phyloP scores from a whole-genome alignment of 2,888 invertebrate species.

The Buathra laborator region DNA sequence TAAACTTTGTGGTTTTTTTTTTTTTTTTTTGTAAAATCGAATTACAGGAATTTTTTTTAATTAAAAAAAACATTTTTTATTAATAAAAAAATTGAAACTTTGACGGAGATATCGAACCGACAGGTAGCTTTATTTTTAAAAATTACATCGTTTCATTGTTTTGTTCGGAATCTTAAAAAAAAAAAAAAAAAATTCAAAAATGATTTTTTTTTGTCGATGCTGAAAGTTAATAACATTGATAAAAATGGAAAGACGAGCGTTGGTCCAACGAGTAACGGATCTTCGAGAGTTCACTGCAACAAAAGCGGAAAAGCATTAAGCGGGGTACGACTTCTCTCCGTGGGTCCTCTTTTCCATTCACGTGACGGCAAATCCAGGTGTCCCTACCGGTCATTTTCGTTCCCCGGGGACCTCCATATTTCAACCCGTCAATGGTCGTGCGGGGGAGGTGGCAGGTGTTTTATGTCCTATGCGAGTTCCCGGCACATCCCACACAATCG shows the following conservation, averaged over 20 bases:
- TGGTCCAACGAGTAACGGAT: background rate
- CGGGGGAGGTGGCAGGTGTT: slow-evolving; percentile 69
- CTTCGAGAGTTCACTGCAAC: background rate
- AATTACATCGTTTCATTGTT: no score
- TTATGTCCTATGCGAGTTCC: slow-evolving; percentile 24
- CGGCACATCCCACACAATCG: background rate
- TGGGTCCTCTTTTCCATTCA: slow-evolving; percentile 12
- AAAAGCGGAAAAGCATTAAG: background rate
- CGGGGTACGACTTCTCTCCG: background rate
- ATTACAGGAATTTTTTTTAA: no score
- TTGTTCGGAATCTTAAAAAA: no score
- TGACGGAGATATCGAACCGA: no score
- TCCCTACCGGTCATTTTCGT: slow-evolving; percentile 43
- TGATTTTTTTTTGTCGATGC: no score
- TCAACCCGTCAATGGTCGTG: slow-evolving; percentile 65
- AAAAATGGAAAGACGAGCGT: background rate
- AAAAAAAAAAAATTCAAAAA: no score
- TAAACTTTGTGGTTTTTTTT: no score
- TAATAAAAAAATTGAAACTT: no score
- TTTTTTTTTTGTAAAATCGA: no score
- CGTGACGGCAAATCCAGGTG: slow-evolving; percentile 61
- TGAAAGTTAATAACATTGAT: background rate
- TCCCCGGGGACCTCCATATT: slow-evolving; percentile 64
- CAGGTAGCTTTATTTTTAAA: no score
- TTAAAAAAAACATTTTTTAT: no score